Evolutionary conservation across 2,888 invertebrate species (phyloP).

Genomic region (Dicycla oo): DNA sequence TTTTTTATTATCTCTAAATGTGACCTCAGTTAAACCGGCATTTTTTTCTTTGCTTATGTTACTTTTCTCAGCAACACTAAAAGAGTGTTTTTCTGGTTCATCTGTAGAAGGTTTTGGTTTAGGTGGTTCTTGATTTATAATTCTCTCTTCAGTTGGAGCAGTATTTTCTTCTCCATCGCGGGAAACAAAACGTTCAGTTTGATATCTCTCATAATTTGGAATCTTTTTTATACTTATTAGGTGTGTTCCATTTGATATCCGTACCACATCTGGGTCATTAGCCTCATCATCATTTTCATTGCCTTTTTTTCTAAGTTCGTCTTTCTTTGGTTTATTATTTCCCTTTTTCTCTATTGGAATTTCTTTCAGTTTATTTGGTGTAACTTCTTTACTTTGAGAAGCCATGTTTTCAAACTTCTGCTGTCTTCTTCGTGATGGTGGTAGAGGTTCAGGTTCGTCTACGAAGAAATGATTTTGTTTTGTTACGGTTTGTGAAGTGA

Average conservation of each 20-base stretch:
- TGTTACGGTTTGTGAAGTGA: neutral
- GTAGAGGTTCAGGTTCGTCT: slow-evolving; percentile 44
- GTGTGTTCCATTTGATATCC: slow-evolving; percentile 52
- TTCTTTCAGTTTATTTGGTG: slow-evolving; percentile 24
- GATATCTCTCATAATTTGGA: slow-evolving; percentile 3
- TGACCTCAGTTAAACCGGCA: neutral
- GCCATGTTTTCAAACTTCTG: neutral
- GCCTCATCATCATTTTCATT: neutral
- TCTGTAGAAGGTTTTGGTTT: slow-evolving; percentile 1
- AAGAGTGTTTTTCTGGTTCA: neutral
- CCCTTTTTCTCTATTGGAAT: slow-evolving; percentile 13
- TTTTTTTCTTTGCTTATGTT: neutral
- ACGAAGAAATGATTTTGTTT: slow-evolving; percentile 36
- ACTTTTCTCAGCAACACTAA: neutral
- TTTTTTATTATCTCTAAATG: neutral
- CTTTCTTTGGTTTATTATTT: neutral
- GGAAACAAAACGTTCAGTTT: neutral
- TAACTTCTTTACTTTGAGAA: slow-evolving; percentile 4
- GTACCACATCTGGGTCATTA: slow-evolving; percentile 6
- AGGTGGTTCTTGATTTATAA: slow-evolving; percentile 30
- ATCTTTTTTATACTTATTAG: slow-evolving; percentile 44
- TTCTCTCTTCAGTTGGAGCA: slow-evolving; percentile 33
- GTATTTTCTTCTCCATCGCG: neutral
- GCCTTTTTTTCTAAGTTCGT: neutral
- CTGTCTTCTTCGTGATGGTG: slow-evolving; percentile 12